Evolutionary conservation across 2,888 invertebrate genomes (phyloP).

Genomic region (Habroteleia sp.): DNA sequence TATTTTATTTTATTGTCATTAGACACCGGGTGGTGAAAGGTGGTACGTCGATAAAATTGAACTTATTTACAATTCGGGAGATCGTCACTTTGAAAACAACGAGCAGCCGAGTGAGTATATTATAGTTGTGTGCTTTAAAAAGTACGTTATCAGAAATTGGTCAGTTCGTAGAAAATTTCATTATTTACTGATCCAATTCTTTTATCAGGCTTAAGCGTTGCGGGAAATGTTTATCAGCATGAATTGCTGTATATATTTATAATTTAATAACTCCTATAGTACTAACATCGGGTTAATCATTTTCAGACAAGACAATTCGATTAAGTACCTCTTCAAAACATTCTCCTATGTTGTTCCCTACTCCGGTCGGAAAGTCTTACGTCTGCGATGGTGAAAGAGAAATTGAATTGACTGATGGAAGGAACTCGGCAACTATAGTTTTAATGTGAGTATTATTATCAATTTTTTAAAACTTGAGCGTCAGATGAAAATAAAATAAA

Average conservation of each 20-base stretch:
- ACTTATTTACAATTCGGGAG: conserved; percentile 86
- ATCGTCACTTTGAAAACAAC: conserved; percentile 82
- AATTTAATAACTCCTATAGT: too few relatives aligned
- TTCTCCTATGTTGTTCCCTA: conserved; percentile 87
- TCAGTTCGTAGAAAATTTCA: too few relatives aligned
- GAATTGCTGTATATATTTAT: too few relatives aligned
- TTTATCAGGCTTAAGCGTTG: too few relatives aligned
- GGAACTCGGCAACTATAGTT: conserved; percentile 73
- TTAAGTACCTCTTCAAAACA: conserved; percentile 83
- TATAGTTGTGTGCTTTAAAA: neutral
- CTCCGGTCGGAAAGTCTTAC: conserved; percentile 93
- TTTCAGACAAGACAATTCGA: conserved; percentile 82
- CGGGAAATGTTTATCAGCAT: too few relatives aligned
- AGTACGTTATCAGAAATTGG: too few relatives aligned
- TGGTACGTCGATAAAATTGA: conserved; percentile 93
- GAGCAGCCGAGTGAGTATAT: conserved; percentile 80
- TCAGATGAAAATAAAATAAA: too few relatives aligned
- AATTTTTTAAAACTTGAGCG: too few relatives aligned
- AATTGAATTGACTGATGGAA: conserved; percentile 82
- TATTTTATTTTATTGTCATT: too few relatives aligned
- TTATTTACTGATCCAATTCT: too few relatives aligned
- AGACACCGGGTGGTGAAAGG: conserved; percentile 93
- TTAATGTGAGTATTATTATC: conserved; percentile 74
- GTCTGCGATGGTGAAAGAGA: conserved; percentile 87
- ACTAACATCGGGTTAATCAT: too few relatives aligned